Base-by-base conservation (phyloP, 1,140 invertebrate genomes). In the Anastatus disparis region DNA sequence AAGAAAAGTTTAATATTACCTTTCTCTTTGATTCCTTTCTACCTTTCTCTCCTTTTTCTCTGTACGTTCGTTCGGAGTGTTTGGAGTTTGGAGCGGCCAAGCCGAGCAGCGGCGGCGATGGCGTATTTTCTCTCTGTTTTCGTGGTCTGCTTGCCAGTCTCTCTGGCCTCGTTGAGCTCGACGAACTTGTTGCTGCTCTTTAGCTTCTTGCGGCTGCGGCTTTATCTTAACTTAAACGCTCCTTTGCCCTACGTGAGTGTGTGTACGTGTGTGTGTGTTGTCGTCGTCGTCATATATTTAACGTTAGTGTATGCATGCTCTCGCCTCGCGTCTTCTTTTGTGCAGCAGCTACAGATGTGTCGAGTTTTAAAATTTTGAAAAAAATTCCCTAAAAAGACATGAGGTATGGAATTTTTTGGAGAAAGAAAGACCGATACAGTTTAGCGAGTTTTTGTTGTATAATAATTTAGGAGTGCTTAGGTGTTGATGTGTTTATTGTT, bases 111-210 rank as follows among this genome's bases (percentile, higher is more conserved):
- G 50, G 35, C 48, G 50, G 24, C n/a, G 44, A n/a, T 13, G 53
- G 55, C 38, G n/a, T n/a, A n/a, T n/a, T n/a, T n/a, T n/a, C n/a
- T n/a, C n/a, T n/a, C n/a, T n/a, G n/a, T n/a, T n/a, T n/a, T n/a
- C n/a, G n/a, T n/a, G n/a, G n/a, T n/a, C 31, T 26, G 38, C 15
- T 20, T 50, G 29, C 26, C 53, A 70, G 68, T 70, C 68, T 70
- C 61, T 70, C 61, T 70, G 59, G 59, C 68, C 61, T 64, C 61
- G 68, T 38, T 61, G 61, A 70, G 22, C 65, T 29, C 40, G 42
- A 46, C 59, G 58, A 63, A 70, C 59, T 59, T 70, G 67, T 70
- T 63, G 66, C 26, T n/a, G n/a, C 42, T 38, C 52, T 22, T 9
- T 20, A 46, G 58, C 22, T 35, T 42, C 55, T 29, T 35, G 55